Percentiles rank a stretch among this genome's conserved stretches.
Evolutionary conservation across 2,113 vertebrate species (phyloP).

Genomic region (Recurvirostra avosetta): DNA sequence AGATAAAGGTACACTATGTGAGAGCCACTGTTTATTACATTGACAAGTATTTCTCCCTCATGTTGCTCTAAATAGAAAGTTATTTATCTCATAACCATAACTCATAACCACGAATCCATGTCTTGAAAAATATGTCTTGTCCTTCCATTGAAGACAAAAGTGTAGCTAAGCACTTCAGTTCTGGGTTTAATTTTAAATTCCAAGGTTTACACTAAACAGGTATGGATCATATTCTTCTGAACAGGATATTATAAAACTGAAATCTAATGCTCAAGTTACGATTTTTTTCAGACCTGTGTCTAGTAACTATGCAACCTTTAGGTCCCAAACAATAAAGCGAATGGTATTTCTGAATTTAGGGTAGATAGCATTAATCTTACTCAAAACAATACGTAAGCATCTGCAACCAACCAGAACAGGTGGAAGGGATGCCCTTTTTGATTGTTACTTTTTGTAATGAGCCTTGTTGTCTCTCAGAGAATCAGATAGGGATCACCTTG

Average conservation of each 20-base stretch:
- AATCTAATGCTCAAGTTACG: fast-evolving
- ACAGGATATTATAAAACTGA: not conserved
- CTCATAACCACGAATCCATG: not conserved
- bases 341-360: not conserved
- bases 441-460: not conserved
- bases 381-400: not conserved
- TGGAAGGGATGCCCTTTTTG: not conserved
- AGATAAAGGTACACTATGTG: not conserved
- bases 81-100: not conserved
- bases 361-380: not conserved
- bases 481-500: not conserved
- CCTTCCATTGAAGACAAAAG: not conserved
- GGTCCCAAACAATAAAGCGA: not conserved
- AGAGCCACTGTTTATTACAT: not conserved
- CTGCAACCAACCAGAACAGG: not conserved
- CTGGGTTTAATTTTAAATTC: not conserved
- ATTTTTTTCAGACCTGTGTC: not conserved
- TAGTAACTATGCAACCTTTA: not conserved
- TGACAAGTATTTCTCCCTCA: not conserved
- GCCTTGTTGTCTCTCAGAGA: not conserved
- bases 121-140: not conserved
- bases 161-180: not conserved
- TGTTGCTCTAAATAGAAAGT: not conserved
- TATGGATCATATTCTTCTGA: not conserved
- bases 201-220: not conserved